Evolutionary conservation across 2,113 vertebrate genomes (phyloP), one percentile per base, ranked within the genome.

Genomic region (Gobius niger): DNA sequence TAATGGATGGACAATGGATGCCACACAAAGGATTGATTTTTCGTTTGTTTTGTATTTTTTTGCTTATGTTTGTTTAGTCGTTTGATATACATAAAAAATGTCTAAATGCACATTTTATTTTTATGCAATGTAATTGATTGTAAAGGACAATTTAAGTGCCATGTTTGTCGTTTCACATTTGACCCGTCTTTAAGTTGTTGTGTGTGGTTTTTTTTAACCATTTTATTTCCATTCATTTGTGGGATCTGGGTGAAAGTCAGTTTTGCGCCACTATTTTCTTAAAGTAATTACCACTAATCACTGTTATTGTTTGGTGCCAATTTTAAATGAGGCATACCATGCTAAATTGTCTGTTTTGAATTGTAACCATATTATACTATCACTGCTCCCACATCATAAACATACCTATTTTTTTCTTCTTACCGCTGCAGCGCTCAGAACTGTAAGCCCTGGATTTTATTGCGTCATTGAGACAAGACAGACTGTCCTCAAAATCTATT

Each of bases 261-360:
- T 11, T 13, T 44, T 62, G 40, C 13, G 10, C 44, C 16, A 50
- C 6, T 42, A 61, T 44, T 52, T 14, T 16, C 59, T 34, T 6
- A 10, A 19, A 19, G 10, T 11, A 57, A 34, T 40, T 53, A 16
- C 41, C 14, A 59, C 14, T 44, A 46, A 44, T 63, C n/a, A 11
- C 10, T 19, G 14, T 63, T 63, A n/a, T 11, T 49, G 9, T 49
- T n/a, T 62, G 65, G 73, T 72, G 71, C 68, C 65, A 52, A 24
- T 34, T 7, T 12, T 44, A 16, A 60, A 60, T 34, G 1, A 60
- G 57, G 34, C 42, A 40, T 40, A 60, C n/a, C 16, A 34, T 59
- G 56, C 42, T 16, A 60, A 42, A 59, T 59, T 50, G 6, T 6
- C 44, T 46, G 0, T 7, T 46, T 46, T 46, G 10, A 46, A 46